Base-by-base conservation (phyloP, 2,888 invertebrate genomes). In the Eupithecia insigniata region DNA sequence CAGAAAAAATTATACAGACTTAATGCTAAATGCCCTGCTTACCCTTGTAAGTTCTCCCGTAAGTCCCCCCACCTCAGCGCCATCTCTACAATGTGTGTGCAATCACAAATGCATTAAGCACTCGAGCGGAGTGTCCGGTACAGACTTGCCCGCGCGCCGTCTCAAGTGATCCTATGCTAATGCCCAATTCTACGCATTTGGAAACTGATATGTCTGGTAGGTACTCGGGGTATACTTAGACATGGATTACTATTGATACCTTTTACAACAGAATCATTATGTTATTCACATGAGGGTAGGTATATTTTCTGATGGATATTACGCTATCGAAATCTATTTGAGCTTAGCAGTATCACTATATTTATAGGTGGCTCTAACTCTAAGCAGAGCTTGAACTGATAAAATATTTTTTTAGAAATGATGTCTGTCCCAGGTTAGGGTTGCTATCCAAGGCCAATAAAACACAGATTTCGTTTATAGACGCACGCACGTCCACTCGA, bases 71-170 rank as follows among this genome's bases (percentile, higher is more conserved):
- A 30, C 60, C 60, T 60, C 60, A 30, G 28, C 18, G 30, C 16
- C 58, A 58, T n/a, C 58, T 60, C 60, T 30, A 76, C 85, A 84
- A 84, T 85, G 78, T 85, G 80, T 81, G 76, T 86, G 89, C 90
- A 87, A 90, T 89, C 87, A 80, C 87, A 89, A 87, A 90, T 84
- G 90, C 90, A 90, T 90, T 90, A 90, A 81, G 84, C 83, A 81
- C 83, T 83, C 80, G 70, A 70, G 14, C 30, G 58, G 69, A 67
- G 70, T 28, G 74, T 34, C 66, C 71, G 74, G 64, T 26, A 71
- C 71, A 71, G 69, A 71, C 71, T 66, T 66, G 62, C 62, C 32
- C 34, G 61, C 39, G 30, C 55, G 51, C 60, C 73, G 74, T 74
- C 74, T 74, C 74, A 55, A 74, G 74, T 74, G 74, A 65, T 68